Conservation (phyloP, 2,113 vertebrate genomes). For the Gymnobelideus leadbeateri region DNA sequence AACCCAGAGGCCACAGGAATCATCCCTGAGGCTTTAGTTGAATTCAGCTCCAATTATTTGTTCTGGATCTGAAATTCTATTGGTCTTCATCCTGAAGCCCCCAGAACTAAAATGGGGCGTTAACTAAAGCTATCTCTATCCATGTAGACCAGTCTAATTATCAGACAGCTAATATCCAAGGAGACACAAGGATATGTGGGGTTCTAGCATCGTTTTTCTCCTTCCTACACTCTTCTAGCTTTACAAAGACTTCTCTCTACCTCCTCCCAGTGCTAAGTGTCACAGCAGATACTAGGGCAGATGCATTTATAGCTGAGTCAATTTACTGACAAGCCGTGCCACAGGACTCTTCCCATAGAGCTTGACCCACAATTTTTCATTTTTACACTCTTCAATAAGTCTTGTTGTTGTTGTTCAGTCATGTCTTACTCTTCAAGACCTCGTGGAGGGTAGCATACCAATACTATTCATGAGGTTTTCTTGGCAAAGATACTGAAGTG, state of each 20-base stretch:
- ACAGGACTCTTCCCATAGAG: background rate
- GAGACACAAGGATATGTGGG: background rate
- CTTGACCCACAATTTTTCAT: background rate
- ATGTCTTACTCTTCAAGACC: background rate
- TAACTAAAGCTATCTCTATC: background rate
- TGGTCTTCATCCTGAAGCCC: background rate
- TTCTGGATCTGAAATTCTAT: background rate
- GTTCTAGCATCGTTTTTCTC: background rate
- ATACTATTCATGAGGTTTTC: background rate
- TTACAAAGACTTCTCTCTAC: background rate
- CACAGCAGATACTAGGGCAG: background rate
- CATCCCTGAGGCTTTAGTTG: background rate
- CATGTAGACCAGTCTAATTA: background rate
- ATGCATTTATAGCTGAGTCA: background rate
- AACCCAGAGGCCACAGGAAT: background rate
- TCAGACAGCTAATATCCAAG: background rate
- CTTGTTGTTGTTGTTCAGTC: background rate
- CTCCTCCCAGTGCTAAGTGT: background rate
- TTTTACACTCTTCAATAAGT: background rate
- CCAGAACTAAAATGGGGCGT: background rate
- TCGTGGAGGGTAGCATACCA: no score
- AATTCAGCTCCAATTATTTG: background rate
- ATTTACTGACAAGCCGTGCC: background rate
- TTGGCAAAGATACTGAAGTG: background rate
- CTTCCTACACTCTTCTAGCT: background rate